Conservation (phyloP, 2,113 vertebrate species). For the Empidonax traillii region DNA sequence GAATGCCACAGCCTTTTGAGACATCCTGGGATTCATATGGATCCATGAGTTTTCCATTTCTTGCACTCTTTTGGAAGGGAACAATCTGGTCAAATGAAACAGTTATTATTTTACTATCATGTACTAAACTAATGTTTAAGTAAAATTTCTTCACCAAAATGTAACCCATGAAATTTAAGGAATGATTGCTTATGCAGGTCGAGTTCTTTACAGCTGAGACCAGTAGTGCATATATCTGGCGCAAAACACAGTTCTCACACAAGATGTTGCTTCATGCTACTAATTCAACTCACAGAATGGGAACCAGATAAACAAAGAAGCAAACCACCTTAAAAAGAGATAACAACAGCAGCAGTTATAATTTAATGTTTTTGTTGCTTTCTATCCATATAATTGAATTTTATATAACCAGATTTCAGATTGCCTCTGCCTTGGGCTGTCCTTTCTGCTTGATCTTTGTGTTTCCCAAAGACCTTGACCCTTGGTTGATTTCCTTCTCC, state of each 20-base stretch:
- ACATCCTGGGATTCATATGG: neutral
- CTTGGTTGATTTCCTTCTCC: neutral
- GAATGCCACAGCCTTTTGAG: neutral
- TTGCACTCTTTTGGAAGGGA: neutral
- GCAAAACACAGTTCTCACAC: neutral
- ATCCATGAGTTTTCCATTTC: neutral
- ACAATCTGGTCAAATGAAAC: neutral
- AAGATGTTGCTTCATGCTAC: neutral
- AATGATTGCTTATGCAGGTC: neutral
- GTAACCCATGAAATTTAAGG: neutral
- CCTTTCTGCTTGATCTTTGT: neutral
- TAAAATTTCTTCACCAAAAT: neutral
- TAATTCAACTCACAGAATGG: neutral
- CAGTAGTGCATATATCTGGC: neutral
- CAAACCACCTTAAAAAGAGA: neutral
- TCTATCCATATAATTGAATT: neutral
- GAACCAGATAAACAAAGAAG: neutral
- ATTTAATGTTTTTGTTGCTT: neutral
- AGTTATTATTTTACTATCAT: neutral
- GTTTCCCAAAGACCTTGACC: fast-evolving
- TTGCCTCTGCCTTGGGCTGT: neutral
- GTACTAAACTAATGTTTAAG: neutral
- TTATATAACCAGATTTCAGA: neutral
- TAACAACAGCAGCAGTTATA: neutral
- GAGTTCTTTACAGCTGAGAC: neutral